Conservation (phyloP, 2,113 vertebrate species). For the Empidonax traillii region DNA sequence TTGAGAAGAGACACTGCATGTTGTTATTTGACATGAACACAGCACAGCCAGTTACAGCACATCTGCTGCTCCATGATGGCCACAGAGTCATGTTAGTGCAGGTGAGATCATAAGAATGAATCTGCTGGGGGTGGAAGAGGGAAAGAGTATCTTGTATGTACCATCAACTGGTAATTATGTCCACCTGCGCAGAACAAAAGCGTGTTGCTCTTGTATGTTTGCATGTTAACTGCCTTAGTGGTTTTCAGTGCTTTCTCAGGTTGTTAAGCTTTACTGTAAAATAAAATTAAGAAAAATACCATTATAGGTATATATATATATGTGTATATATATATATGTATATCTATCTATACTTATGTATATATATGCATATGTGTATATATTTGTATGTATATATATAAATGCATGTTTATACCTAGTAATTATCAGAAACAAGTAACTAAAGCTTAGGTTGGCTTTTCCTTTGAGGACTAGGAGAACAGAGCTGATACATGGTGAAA, state of each 20-base stretch:
- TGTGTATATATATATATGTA: neutral
- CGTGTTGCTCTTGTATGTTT: neutral
- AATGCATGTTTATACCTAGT: neutral
- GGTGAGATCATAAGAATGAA: neutral
- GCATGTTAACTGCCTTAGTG: neutral
- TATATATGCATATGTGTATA: neutral
- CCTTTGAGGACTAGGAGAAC: neutral
- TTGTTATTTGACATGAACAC: neutral
- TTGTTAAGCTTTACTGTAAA: neutral
- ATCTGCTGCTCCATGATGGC: neutral
- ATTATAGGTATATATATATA: neutral
- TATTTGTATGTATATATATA: neutral
- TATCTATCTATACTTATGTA: too few relatives aligned
- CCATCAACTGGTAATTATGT: neutral
- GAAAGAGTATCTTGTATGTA: too few relatives aligned
- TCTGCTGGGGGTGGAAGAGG: neutral
- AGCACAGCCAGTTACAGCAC: neutral
- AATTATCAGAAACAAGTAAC: neutral
- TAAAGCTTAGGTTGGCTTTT: neutral
- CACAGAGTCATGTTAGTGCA: neutral
- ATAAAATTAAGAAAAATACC: neutral
- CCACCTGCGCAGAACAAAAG: rapidly evolving
- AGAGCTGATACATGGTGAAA: neutral
- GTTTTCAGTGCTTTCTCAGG: neutral
- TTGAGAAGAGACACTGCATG: neutral